Percentiles rank a stretch among this genome's conserved stretches.
phyloP scores from a whole-genome alignment of 2,888 invertebrate genomes.

The Parapristionchus giblindavisi region DNA sequence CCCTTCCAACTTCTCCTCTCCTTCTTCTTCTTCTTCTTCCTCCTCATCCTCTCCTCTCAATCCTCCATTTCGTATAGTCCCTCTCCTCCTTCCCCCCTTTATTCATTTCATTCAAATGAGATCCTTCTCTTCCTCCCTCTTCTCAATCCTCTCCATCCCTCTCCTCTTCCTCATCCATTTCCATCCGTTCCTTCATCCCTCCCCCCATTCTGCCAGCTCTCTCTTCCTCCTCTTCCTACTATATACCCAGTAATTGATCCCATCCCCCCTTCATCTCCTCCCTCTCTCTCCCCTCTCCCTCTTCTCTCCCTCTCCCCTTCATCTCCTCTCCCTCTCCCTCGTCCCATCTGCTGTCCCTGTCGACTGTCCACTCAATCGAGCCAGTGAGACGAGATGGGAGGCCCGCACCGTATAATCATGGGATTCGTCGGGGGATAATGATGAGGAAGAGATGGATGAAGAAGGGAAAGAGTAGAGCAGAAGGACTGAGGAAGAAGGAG shows the following conservation, averaged over 20 bases:
- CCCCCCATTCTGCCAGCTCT: conserved; percentile 10
- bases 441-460: too few relatives aligned
- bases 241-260: not conserved
- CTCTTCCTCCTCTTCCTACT: not conserved
- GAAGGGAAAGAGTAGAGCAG: too few relatives aligned
- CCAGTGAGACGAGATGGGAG: too few relatives aligned
- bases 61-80: not conserved
- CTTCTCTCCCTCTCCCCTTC: not conserved
- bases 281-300: not conserved
- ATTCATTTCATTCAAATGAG: not conserved
- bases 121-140: not conserved
- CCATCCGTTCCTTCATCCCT: not conserved
- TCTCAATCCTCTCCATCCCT: not conserved
- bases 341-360: too few relatives aligned
- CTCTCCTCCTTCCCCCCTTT: not conserved
- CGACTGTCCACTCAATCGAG: too few relatives aligned
- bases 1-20: too few relatives aligned
- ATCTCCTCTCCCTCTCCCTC: not conserved
- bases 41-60: too few relatives aligned
- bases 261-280: not conserved
- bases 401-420: too few relatives aligned
- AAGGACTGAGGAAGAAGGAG: too few relatives aligned
- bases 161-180: not conserved
- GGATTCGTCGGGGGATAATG: too few relatives aligned
- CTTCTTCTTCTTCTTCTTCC: too few relatives aligned